phyloP scores from a whole-genome alignment of 1,140 invertebrate species.

The Semibalanus balanoides region DNA sequence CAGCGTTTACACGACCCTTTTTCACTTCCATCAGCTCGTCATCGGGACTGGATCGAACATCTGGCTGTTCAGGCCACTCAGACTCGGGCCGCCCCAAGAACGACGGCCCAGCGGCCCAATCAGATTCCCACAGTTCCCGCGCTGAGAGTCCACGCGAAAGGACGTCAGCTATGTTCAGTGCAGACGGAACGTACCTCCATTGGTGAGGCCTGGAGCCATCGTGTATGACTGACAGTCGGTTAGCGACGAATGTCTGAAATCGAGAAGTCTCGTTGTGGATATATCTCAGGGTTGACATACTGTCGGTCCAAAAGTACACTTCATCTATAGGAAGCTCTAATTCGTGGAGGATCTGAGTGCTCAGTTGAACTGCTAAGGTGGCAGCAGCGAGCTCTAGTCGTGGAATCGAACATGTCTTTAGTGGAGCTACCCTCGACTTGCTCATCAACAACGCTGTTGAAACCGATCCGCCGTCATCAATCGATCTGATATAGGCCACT shows the following conservation, averaged over 20 bases:
- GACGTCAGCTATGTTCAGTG: conserved; percentile 12
- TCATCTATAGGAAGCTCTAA: neutral
- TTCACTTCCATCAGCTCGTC: conserved; percentile 8
- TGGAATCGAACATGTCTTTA: conserved; percentile 7
- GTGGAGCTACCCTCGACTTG: too few species aligned
- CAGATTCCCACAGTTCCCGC: neutral
- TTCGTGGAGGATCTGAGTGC: neutral
- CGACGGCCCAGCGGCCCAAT: neutral
- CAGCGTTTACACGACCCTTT: neutral
- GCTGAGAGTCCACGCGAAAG: conserved; percentile 10
- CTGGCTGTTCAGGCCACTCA: neutral
- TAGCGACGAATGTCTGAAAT: conserved; percentile 17
- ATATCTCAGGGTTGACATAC: neutral
- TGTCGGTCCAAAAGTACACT: conserved; percentile 11
- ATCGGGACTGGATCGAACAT: neutral
- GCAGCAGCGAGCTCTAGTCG: conserved; percentile 8
- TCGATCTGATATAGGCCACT: too few species aligned
- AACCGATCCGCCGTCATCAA: too few species aligned
- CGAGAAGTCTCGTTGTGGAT: conserved; percentile 8
- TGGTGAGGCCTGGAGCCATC: conserved; percentile 4
- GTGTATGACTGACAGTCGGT: conserved; percentile 11
- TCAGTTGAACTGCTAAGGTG: neutral
- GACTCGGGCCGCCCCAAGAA: neutral
- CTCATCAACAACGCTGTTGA: too few species aligned
- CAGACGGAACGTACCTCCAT: conserved; percentile 14